These are phyloP conservation scores for Stegodyphus dumicola DNA, from an alignment of 1,140 invertebrate species.

Conservation along the genomic window DNA sequence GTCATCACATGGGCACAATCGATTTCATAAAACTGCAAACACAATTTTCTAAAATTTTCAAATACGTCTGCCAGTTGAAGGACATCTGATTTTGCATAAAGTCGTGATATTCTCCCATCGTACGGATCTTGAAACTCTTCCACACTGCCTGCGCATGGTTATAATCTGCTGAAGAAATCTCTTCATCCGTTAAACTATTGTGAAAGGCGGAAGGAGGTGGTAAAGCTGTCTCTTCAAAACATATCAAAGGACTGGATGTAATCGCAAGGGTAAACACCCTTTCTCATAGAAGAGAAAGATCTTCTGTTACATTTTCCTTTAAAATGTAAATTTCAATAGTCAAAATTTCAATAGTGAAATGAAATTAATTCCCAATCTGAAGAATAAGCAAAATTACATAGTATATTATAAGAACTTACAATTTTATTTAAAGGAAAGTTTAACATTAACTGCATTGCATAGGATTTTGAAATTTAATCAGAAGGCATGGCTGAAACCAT, in stretches of 20 bases:
- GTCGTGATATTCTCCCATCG: slow-evolving; percentile 60
- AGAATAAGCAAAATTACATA: slow-evolving; percentile 67
- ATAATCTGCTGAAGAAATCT: slow-evolving; percentile 13
- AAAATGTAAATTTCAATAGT: too few relatives aligned
- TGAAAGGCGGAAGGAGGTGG: slow-evolving; percentile 9
- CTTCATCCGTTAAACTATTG: not conserved
- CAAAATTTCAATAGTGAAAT: not conserved
- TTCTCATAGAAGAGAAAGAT: not conserved
- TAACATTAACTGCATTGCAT: slow-evolving; percentile 63
- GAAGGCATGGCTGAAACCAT: not conserved
- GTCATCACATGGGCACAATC: not conserved
- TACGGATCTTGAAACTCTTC: slow-evolving; percentile 62
- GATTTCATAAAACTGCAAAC: not conserved
- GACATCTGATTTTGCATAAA: slow-evolving; percentile 47
- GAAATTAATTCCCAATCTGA: slow-evolving; percentile 49
- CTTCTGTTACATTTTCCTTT: not conserved
- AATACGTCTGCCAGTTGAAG: slow-evolving; percentile 63
- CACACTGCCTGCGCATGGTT: slow-evolving; percentile 61
- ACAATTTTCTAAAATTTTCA: slow-evolving; percentile 63
- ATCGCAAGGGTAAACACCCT: slow-evolving; percentile 21
- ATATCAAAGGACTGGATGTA: slow-evolving; percentile 1
- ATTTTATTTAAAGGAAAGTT: slow-evolving; percentile 69
- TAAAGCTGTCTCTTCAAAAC: slow-evolving; percentile 10
- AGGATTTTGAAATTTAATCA: slow-evolving; percentile 63
- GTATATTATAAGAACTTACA: slow-evolving; percentile 71